Base-by-base conservation (phyloP, 2,797 vertebrate species). In the Coracias cyanogaster region DNA sequence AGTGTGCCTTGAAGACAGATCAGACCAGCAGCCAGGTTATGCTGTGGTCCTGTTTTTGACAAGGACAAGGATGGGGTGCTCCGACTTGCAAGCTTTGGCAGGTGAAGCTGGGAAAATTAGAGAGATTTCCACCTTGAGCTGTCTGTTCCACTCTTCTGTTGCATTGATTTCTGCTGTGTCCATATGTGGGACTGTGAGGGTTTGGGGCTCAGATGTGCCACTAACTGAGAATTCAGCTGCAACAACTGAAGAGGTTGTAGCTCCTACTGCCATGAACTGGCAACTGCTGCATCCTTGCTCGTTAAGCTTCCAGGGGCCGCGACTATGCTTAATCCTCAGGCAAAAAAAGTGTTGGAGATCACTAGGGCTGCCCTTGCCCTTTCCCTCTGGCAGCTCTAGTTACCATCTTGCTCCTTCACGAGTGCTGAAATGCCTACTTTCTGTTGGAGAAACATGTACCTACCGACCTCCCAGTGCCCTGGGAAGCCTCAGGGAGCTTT, bases 341-440 rank as follows among this genome's bases (percentile, higher is more conserved):
- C 51, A 84, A 52, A 26, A 73, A 67, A 46, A 16, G 28, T 7
- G 18, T 14, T 54, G 45, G 48, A 64, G 15, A 41, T 72, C 8
- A 19, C 9, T 22, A 66, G 26, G 2, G 3, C 25, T 78, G 51
- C 45, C 24, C 21, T 78, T 62, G 25, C 15, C 29, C 26, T 72
- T 62, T 54, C 14, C 81, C 31, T 81, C 28, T 17, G 46, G 9
- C 31, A 69, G 31, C 55, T 4, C 46, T 49, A 28, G 21, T 14
- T 43, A 65, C 18, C 25, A 9, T 8, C 69, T 83, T 1, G 0
- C 8, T 31, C 25, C 31, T 9, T 5, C 9, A 21, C 0, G 1
- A 43, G 18, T 33, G 22, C 41, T 43, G 31, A 33, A 51, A 18
- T 29, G 9, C 12, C 5, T 21, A 4, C 41, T 73, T 49, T 54